Evolutionary conservation across 1,140 invertebrate species (phyloP), one percentile per base, ranked within the genome.

Genomic region (Drosophila kepulauana): DNA sequence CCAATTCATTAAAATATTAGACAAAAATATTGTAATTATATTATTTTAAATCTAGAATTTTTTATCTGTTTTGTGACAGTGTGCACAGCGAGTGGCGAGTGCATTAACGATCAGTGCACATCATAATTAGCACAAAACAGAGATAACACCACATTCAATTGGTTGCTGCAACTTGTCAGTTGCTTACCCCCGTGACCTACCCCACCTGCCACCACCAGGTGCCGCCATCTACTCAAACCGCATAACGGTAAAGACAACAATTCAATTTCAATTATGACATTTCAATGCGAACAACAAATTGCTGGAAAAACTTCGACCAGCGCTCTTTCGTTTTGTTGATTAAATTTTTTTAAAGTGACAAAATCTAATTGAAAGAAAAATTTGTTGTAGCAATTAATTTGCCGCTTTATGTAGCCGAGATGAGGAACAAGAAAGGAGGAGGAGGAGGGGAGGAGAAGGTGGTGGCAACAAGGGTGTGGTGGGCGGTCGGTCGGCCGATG

Each of bases 221-320:
- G 51, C 15, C 2, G 30, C 35, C 35, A 38, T 38, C 35, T 10
- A 38, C 35, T 25, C 20, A 3, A 38, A 35, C 49, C 35, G 49
- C 1, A 49, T 56, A 88, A 88, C 84, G 77, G 84, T 73, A 91
- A 87, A 82, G 80, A 87, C 82, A 79, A 87, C 87, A 81, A 87
- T 88, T 91, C 82, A 84, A 91, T 91, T 75, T 84, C 38, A 88
- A 78, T 91, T 91, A 91, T 91, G 87, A 91, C 87, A 91, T 79
- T 91, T 91, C 87, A 91, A 91, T 91, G 87, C 77, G 69, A 91
- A 91, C 87, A 38, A 65, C 79, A 82, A 8, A 38, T 87, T 81
- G 69, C 77, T 46, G 33, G 46, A 52, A 52, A 69, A 74, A 63
- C 48, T 45, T 38, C 35, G 35, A 8, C 11, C 43, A 28, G 33